phyloP scores from a whole-genome alignment of 2,888 invertebrate genomes.

The Drosophila prostipennis region DNA sequence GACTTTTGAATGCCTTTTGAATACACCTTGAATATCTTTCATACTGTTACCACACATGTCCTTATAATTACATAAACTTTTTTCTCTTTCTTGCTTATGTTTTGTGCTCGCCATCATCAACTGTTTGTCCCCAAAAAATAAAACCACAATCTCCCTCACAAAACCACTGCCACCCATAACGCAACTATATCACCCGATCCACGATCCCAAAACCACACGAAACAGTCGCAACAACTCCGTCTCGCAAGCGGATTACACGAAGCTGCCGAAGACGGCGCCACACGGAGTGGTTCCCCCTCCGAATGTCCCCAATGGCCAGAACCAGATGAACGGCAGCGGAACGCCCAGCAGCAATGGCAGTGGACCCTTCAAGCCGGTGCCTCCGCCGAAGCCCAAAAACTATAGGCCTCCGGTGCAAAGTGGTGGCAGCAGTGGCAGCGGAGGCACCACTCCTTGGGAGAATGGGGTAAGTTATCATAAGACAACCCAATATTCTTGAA shows the following conservation, averaged over 20 bases:
- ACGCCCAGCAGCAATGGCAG: conserved; percentile 80
- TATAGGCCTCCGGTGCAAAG: conserved; percentile 90
- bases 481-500: neutral
- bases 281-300: conserved; percentile 78
- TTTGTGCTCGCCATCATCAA: conserved; percentile 54
- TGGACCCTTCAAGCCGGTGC: conserved; percentile 92
- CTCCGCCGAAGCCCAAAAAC: conserved; percentile 96
- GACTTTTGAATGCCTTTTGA: conserved; percentile 12
- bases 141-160: conserved; percentile 10
- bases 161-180: conserved; percentile 21
- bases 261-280: conserved; percentile 83
- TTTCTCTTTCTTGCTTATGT: conserved; percentile 70
- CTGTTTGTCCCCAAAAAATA: conserved; percentile 38
- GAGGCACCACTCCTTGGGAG: conserved; percentile 83
- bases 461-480: conserved; percentile 84
- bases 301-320: conserved; percentile 78
- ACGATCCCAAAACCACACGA: conserved; percentile 37
- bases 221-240: conserved; percentile 86
- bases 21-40: conserved; percentile 18
- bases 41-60: conserved; percentile 47
- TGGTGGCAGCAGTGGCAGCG: conserved; percentile 72
- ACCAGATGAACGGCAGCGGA: conserved; percentile 66
- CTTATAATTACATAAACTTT: conserved; percentile 60
- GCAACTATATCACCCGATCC: conserved; percentile 34
- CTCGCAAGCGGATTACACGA: conserved; percentile 86